Base-by-base conservation (phyloP, 1,140 invertebrate genomes). In the Trichonephila inaurata region DNA sequence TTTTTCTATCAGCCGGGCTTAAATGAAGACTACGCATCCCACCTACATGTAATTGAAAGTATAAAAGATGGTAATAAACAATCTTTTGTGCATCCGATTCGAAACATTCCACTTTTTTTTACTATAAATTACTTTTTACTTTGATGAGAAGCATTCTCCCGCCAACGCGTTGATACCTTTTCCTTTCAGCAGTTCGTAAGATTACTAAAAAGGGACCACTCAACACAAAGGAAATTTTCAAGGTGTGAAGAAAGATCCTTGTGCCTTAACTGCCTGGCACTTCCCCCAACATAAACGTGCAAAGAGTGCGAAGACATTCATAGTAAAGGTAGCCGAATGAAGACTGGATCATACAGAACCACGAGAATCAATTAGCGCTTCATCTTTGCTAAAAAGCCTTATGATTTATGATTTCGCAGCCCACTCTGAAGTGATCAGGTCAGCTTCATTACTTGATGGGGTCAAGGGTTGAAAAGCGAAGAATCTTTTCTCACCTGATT, bases 361-460 rank as follows among this genome's bases (percentile, higher is more conserved):
- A 7, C 44, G 60, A 62, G 58, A 87, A 87, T 87, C 85, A 87
- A 87, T 87, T 87, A 87, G 60, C 51, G 28, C 44, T 87, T 87
- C 85, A 61, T 61, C 28, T 62, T 77, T 87, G 61, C 58, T 87
- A 87, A 87, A 87, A 61, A 62, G 85, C 85, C 28, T 87, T 64
- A 87, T 87, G 85, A 87, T 87, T 87, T 87, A 87, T 87, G 85
- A 61, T 61, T 61, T 18, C 14, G 7, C 72, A 77, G 24, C 72
- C 72, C 72, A 77, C 85, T 64, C 58, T 40, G 60, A 64, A 40
- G 61, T 28, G 58, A 40, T 64, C n/a, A 28, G 85, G 85, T 87
- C 85, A 87, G 85, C 85, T 87, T 87, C 85, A 87, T 87, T 87
- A 87, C 85, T 87, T 87, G 85, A 87, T 87, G 85, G 61, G 66